Evolutionary conservation across 2,113 vertebrate genomes (phyloP).

Genomic region (Lipotes vexillifer): DNA sequence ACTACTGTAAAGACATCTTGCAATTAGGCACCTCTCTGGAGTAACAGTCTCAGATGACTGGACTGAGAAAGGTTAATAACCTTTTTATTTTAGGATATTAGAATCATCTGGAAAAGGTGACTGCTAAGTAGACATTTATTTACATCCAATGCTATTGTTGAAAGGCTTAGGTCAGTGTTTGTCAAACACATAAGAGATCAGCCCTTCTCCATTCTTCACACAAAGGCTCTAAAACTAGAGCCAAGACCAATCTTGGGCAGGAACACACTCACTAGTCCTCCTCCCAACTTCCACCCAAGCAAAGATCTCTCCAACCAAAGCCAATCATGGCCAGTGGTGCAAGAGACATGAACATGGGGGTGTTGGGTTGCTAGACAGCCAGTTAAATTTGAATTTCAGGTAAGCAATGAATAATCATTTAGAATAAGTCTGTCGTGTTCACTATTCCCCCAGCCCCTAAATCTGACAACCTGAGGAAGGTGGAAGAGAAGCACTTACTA

Average conservation of each 20-base stretch:
- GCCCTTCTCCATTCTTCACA: not conserved
- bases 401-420: not conserved
- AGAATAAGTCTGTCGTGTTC: not conserved
- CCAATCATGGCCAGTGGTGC: not conserved
- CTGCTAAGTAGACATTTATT: not conserved
- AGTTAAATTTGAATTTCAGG: not conserved
- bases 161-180: not conserved
- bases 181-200: not conserved
- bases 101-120: not conserved
- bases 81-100: not conserved
- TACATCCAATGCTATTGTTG: not conserved
- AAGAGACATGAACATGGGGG: not conserved
- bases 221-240: not conserved
- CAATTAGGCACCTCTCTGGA: not conserved
- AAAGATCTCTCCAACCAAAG: not conserved
- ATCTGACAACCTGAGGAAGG: not conserved
- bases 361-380: not conserved
- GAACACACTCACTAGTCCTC: not conserved
- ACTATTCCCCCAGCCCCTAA: not conserved
- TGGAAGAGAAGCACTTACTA: not conserved
- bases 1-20: not conserved
- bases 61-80: not conserved
- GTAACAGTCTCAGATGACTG: not conserved
- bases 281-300: not conserved
- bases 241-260: no score